Percentiles rank a stretch among this genome's conserved stretches.
These are phyloP conservation scores for Crypturellus tataupa DNA, from an alignment of 2,797 vertebrate species.

Conservation along the genomic window DNA sequence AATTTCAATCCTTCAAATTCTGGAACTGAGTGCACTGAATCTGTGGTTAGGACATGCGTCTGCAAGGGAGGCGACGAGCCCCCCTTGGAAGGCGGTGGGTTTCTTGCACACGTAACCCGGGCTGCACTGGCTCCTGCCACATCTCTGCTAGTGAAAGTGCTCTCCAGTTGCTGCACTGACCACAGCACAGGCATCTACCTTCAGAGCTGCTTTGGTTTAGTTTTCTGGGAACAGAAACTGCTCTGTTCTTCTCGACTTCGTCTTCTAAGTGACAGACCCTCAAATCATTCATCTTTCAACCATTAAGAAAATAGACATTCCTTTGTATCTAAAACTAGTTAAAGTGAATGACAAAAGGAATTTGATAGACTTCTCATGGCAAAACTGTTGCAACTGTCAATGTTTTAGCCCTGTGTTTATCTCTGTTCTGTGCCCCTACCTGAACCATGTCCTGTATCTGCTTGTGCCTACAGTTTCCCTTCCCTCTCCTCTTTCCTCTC, in stretches of 20 bases:
- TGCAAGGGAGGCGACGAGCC: background rate
- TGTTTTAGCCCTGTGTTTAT: background rate
- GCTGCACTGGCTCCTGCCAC: background rate
- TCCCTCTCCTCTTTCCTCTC: background rate
- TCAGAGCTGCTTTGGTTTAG: background rate
- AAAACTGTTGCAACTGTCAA: background rate
- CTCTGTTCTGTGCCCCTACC: background rate
- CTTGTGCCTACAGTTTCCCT: background rate
- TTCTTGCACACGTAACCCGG: background rate
- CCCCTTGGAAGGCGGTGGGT: accelerated
- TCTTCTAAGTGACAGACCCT: background rate
- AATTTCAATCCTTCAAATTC: background rate
- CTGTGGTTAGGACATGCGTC: background rate
- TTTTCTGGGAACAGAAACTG: background rate
- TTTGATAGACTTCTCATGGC: background rate
- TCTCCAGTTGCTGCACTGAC: background rate
- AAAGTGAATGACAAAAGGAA: background rate
- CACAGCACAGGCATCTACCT: accelerated
- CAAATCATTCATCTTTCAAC: constrained; percentile 28
- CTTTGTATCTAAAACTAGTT: background rate
- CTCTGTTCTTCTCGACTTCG: background rate
- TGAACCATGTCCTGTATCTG: background rate
- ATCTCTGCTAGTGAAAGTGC: background rate
- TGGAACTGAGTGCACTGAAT: background rate
- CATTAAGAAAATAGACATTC: background rate